Evolutionary conservation across 2,113 vertebrate genomes (phyloP), one percentile per base, ranked within the genome.

Genomic region (Stomatorhinus ivindoensis): DNA sequence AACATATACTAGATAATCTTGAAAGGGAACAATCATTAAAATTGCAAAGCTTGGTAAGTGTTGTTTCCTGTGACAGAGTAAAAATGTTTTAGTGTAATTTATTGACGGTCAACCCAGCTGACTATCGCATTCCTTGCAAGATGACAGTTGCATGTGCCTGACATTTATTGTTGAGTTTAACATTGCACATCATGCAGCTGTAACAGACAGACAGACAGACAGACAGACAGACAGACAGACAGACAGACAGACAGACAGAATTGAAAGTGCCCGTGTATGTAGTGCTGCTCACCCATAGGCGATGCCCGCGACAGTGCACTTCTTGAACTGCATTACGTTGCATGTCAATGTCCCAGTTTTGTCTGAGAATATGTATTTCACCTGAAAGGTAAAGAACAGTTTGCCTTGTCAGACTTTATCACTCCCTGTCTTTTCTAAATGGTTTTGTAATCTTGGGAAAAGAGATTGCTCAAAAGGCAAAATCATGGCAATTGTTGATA

Each of bases 341-440:
- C 98, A 99, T 0, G 98, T 99, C 93, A 99, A 94, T 31, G 98
- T 99, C 42, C 98, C 98, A 0, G 98, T 99, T 95, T 99, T 99
- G 95, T 99, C 98, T 46, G 98, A 98, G 96, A 99, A 99, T 93
- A 99, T 99, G 93, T 99, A 99, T 94, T 99, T 99, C 89, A 99
- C 98, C 98, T 99, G 93, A 90, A 93, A 90, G 90, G 42, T 21
- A 85, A 44, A 13, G 48, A 31, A 73, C 65, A 46, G 1, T n/a
- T n/a, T 8, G 31, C 73, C 5, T 80, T 80, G 35, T 80, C 73
- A 80, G 4, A 6, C 15, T 35, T 76, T 17, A 35, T 39, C 61
- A 27, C 61, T 65, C 61, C 61, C n/a, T 1, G n/a, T 65, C 1
- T 69, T 31, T 31, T 27, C 17, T 42, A 80, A 80, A 19, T 17